These are phyloP conservation scores for Anthophora plumipes DNA, from an alignment of 2,888 invertebrate genomes.

Conservation along the genomic window DNA sequence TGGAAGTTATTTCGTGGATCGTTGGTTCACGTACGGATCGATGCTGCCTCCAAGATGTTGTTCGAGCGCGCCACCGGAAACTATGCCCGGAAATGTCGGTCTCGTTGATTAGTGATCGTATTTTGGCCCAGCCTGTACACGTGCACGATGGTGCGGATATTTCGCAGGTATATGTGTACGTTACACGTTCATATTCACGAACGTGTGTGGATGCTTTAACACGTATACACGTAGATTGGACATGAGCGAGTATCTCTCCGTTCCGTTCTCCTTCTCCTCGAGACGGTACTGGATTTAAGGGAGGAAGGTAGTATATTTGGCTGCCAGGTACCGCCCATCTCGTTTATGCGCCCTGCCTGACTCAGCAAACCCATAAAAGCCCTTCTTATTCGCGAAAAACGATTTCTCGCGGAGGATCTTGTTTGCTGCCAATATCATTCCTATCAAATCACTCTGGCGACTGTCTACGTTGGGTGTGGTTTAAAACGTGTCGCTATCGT, in stretches of 20 bases:
- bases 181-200: background rate
- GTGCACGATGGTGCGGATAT: conserved; percentile 1
- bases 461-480: conserved; percentile 54
- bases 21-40: conserved; percentile 64
- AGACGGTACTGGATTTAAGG: conserved; percentile 76
- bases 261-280: conserved; percentile 36
- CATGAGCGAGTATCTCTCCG: conserved; percentile 34
- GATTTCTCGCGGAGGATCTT: conserved; percentile 77
- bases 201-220: conserved; percentile 44
- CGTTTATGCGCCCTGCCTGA: conserved; percentile 81
- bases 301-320: conserved; percentile 79
- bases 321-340: conserved; percentile 81
- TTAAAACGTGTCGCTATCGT: conserved; percentile 54
- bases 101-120: conserved; percentile 76
- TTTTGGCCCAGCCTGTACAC: conserved; percentile 71
- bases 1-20: conserved; percentile 52
- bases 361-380: conserved; percentile 77
- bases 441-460: conserved; percentile 52
- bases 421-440: conserved; percentile 73
- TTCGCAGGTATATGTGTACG: background rate
- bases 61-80: conserved; percentile 59
- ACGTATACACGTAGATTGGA: conserved; percentile 46
- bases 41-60: conserved; percentile 63
- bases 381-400: conserved; percentile 75
- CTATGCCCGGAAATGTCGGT: conserved; percentile 63